These are phyloP conservation scores for Drosophila oshimai DNA, from an alignment of 1,140 invertebrate genomes.

Conservation along the genomic window DNA sequence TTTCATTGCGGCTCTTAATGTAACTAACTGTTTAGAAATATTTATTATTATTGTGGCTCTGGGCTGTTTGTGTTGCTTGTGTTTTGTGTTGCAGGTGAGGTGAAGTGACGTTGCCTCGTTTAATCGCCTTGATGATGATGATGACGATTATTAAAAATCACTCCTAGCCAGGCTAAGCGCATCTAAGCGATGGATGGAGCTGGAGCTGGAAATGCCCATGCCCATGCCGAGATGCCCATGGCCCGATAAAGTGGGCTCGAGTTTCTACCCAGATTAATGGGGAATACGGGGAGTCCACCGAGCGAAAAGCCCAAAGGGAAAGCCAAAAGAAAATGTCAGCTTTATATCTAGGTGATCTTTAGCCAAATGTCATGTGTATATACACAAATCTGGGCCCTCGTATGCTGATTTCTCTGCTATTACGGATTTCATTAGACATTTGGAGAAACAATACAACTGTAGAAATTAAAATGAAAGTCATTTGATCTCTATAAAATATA, in stretches of 20 bases:
- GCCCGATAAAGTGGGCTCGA: conserved; percentile 44
- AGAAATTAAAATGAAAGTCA: no score
- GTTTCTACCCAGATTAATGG: conserved; percentile 30
- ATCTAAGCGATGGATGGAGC: conserved; percentile 57
- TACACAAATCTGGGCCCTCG: background rate
- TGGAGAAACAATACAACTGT: background rate
- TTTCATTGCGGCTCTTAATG: conserved; percentile 80
- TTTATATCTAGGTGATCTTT: background rate
- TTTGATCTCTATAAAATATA: no score
- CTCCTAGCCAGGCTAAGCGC: conserved; percentile 69
- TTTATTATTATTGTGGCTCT: conserved; percentile 50
- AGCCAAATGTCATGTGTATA: no score
- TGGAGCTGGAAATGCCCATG: conserved; percentile 26
- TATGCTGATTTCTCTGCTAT: background rate
- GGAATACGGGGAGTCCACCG: background rate
- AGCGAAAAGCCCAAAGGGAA: conserved; percentile 12
- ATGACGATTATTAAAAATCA: conserved; percentile 72
- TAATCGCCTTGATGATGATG: conserved; percentile 64
- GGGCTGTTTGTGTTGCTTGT: background rate
- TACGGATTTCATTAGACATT: background rate
- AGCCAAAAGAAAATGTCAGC: background rate
- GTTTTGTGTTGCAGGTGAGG: conserved; percentile 38
- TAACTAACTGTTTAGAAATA: conserved; percentile 81
- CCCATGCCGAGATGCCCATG: conserved; percentile 51
- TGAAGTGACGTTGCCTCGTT: conserved; percentile 65